phyloP scores from a whole-genome alignment of 2,113 vertebrate genomes.

The Brachyistius frenatus region DNA sequence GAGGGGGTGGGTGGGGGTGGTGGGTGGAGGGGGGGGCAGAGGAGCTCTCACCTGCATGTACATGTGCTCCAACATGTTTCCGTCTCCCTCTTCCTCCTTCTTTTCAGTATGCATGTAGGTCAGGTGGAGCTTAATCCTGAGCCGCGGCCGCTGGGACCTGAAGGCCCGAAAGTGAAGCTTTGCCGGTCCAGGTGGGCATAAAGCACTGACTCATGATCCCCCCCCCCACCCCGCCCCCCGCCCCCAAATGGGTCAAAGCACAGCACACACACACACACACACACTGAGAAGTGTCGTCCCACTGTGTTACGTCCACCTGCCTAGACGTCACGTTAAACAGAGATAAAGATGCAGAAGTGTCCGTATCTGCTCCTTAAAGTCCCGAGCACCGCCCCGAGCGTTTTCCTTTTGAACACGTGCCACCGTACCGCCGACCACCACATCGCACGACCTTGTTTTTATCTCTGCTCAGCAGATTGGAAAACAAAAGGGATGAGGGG shows the following conservation, averaged over 20 bases:
- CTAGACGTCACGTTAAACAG: neutral
- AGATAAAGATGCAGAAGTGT: slow-evolving; percentile 24
- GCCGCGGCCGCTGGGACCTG: slow-evolving; percentile 40
- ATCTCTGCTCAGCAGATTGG: slow-evolving; percentile 62
- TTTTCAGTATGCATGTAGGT: slow-evolving; percentile 64
- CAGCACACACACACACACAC: too few species aligned
- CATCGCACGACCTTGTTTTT: slow-evolving; percentile 58
- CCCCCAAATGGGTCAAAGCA: slow-evolving; percentile 51
- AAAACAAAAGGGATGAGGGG: slow-evolving; percentile 45
- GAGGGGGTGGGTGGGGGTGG: too few species aligned
- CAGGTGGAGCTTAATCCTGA: slow-evolving; percentile 62
- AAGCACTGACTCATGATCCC: slow-evolving; percentile 44
- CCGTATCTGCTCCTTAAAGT: slow-evolving; percentile 31
- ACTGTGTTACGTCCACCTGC: neutral
- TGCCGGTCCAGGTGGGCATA: slow-evolving; percentile 52
- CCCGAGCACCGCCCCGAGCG: neutral
- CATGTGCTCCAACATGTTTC: neutral
- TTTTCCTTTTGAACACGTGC: slow-evolving; percentile 30
- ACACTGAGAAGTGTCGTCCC: too few species aligned
- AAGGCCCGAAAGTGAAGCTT: slow-evolving; percentile 27
- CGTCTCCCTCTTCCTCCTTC: slow-evolving; percentile 1
- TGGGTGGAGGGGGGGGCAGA: too few species aligned
- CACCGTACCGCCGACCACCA: slow-evolving; percentile 48
- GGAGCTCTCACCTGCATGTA: too few species aligned
- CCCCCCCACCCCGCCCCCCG: neutral